Percentiles rank a stretch among this genome's conserved stretches.
These are phyloP conservation scores for Drosophila meridiana DNA, from an alignment of 2,888 invertebrate species.

Conservation along the genomic window DNA sequence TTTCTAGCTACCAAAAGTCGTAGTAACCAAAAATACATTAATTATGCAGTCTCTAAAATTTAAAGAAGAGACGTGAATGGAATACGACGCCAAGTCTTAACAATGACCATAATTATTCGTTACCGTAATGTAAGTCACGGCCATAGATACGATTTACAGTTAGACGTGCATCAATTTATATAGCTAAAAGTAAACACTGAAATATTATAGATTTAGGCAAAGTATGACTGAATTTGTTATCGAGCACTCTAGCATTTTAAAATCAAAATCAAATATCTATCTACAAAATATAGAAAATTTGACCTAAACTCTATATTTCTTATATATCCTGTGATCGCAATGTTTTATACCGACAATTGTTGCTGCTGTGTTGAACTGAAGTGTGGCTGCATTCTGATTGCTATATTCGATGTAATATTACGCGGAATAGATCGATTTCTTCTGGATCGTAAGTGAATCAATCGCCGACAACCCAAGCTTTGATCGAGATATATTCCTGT, in stretches of 20 bases:
- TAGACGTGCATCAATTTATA: slow-evolving; percentile 8
- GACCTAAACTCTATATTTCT: background rate
- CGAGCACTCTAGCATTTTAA: slow-evolving; percentile 4
- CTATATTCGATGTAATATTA: slow-evolving; percentile 61
- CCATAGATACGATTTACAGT: slow-evolving; percentile 14
- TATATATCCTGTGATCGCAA: slow-evolving; percentile 11
- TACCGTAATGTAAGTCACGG: slow-evolving; percentile 49
- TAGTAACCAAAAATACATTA: slow-evolving; percentile 12
- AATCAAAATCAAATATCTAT: slow-evolving; percentile 1
- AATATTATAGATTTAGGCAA: background rate
- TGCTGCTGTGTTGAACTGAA: slow-evolving; percentile 62
- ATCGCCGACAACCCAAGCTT: background rate
- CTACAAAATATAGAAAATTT: slow-evolving; percentile 1
- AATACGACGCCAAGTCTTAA: slow-evolving; percentile 9
- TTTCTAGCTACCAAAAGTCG: slow-evolving; percentile 2
- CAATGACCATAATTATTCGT: slow-evolving; percentile 50
- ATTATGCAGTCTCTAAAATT: slow-evolving; percentile 35
- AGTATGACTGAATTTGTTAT: slow-evolving; percentile 2
- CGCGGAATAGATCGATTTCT: slow-evolving; percentile 62
- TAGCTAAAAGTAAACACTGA: no score
- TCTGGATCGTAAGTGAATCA: slow-evolving; percentile 58
- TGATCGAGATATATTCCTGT: no score
- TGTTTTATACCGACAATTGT: slow-evolving; percentile 64
- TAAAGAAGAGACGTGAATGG: slow-evolving; percentile 38
- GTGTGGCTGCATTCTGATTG: slow-evolving; percentile 66